These are phyloP conservation scores for Antitype chi DNA, from an alignment of 2,888 invertebrate genomes.

Conservation along the genomic window DNA sequence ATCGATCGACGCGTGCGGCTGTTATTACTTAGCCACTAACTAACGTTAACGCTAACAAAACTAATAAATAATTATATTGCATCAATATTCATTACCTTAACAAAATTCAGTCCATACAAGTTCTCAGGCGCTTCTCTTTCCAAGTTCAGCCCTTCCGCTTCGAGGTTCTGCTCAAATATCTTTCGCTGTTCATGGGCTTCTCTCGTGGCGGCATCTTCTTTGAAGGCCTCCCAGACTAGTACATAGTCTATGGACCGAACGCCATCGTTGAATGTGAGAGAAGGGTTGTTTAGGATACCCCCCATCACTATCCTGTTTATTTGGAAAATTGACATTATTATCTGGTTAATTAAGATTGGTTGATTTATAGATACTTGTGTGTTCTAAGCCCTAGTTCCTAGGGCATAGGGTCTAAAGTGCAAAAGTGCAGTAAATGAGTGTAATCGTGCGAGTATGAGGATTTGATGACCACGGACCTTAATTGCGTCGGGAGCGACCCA, in stretches of 20 bases:
- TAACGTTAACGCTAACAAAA: no score
- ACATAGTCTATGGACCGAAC: constrained; percentile 94
- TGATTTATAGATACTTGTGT: neutral
- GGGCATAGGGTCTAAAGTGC: neutral
- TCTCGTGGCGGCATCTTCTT: constrained; percentile 87
- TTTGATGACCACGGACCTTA: neutral
- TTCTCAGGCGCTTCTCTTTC: constrained; percentile 93
- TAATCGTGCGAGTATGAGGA: neutral
- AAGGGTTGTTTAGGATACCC: constrained; percentile 86
- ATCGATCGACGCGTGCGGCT: no score
- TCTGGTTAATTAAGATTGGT: neutral
- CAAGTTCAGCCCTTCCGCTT: constrained; percentile 93
- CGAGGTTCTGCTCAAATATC: constrained; percentile 93
- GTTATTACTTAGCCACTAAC: no score
- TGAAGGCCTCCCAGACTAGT: constrained; percentile 93
- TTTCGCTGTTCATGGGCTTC: constrained; percentile 88
- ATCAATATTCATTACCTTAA: constrained; percentile 91
- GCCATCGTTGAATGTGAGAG: constrained; percentile 93
- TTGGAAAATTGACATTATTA: neutral
- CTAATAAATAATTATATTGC: no score
- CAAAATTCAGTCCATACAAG: constrained; percentile 92
- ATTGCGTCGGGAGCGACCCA: constrained; percentile 1
- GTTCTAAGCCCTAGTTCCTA: neutral
- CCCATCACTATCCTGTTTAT: constrained; percentile 84
- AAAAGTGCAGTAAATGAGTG: constrained; percentile 9